These are phyloP conservation scores for Rhineura floridana DNA, from an alignment of 2,113 vertebrate genomes.

Conservation along the genomic window DNA sequence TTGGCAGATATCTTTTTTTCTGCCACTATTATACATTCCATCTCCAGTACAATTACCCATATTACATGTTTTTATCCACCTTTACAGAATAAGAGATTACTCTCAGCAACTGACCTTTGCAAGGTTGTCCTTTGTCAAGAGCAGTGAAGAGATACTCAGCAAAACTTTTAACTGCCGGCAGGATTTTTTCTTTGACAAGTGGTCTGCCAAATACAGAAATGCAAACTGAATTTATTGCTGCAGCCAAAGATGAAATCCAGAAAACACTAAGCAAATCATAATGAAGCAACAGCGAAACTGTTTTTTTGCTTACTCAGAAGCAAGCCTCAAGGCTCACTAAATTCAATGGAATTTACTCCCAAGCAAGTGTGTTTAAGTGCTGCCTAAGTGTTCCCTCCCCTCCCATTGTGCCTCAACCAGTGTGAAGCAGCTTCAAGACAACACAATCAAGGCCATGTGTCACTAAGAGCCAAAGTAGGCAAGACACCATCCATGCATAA, in stretches of 20 bases:
- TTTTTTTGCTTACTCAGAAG: neutral
- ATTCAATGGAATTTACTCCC: neutral
- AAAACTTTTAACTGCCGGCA: slow-evolving; percentile 73
- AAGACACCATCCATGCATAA: too few species aligned
- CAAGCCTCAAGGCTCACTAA: neutral
- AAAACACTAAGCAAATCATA: neutral
- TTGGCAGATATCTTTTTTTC: too few species aligned
- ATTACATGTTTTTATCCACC: neutral
- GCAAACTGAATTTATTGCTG: slow-evolving; percentile 14
- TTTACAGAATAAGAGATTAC: slow-evolving; percentile 30
- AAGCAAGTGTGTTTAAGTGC: neutral
- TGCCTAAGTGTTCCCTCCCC: too few species aligned
- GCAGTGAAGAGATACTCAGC: slow-evolving; percentile 80
- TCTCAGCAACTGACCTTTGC: slow-evolving; percentile 81
- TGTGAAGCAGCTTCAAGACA: neutral
- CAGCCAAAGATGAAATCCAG: neutral
- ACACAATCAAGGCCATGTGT: too few species aligned
- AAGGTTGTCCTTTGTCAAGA: slow-evolving; percentile 75
- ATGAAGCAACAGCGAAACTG: neutral
- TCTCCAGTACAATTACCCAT: neutral
- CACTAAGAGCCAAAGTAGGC: neutral
- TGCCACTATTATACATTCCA: neutral
- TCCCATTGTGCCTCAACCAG: too few species aligned
- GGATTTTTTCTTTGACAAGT: slow-evolving; percentile 74
- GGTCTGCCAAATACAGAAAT: slow-evolving; percentile 76